Percentiles rank a stretch among this genome's conserved stretches.
phyloP scores from a whole-genome alignment of 2,888 invertebrate species.

The Rhopalosiphum nymphaeae region DNA sequence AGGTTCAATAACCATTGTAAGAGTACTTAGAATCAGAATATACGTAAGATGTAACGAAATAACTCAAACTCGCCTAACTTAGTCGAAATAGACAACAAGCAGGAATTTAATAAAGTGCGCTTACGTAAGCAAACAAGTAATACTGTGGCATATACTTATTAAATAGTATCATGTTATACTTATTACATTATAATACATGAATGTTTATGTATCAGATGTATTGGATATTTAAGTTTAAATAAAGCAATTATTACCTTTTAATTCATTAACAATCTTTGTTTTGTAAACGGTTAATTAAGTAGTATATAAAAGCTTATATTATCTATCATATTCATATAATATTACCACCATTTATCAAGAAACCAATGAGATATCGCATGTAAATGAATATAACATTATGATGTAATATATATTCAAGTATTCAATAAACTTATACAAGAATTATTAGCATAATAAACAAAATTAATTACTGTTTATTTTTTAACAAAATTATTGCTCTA shows the following conservation, averaged over 20 bases:
- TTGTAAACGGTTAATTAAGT: not conserved
- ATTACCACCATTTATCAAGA: not conserved
- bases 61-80: not conserved
- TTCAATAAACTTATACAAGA: not conserved
- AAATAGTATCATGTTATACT: not conserved
- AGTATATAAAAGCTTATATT: not conserved
- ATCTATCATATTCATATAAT: not conserved
- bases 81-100: not conserved
- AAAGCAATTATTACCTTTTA: not conserved
- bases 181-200: not conserved
- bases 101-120: not conserved
- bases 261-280: not conserved
- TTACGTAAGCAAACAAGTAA: not conserved
- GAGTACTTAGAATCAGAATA: not conserved
- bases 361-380: not conserved
- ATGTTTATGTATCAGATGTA: not conserved
- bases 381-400: not conserved
- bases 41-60: not conserved
- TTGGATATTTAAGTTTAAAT: not conserved
- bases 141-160: not conserved
- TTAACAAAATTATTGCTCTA: not conserved
- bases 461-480: not conserved
- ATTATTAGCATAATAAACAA: not conserved
- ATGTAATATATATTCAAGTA: not conserved
- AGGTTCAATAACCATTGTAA: not conserved